These are phyloP conservation scores for Panopea generosa DNA, from an alignment of 2,888 invertebrate genomes.

Conservation along the genomic window DNA sequence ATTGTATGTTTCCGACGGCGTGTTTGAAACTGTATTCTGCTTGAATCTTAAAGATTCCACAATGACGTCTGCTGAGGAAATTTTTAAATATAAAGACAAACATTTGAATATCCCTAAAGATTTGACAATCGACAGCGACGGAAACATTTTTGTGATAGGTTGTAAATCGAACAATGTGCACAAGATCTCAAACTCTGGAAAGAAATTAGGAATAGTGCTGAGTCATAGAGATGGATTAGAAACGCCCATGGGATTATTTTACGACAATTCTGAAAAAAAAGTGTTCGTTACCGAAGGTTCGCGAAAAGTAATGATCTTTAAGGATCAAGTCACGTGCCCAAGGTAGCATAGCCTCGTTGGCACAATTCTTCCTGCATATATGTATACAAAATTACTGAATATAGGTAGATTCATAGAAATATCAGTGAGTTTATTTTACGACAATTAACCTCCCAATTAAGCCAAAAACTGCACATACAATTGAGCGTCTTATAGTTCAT, in stretches of 20 bases:
- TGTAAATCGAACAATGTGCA: constrained; percentile 54
- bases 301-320: constrained; percentile 50
- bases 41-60: constrained; percentile 35
- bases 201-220: constrained; percentile 45
- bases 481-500: no score
- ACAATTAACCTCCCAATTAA: no score
- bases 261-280: constrained; percentile 39
- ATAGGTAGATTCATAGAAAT: background rate
- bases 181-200: constrained; percentile 36
- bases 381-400: background rate
- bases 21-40: constrained; percentile 31
- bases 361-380: background rate
- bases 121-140: constrained; percentile 29
- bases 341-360: background rate
- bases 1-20: constrained; percentile 44
- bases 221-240: constrained; percentile 29
- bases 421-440: no score
- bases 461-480: background rate
- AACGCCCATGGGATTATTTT: constrained; percentile 50
- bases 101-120: constrained; percentile 49
- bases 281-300: constrained; percentile 53
- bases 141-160: constrained; percentile 46
- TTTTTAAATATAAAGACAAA: constrained; percentile 36
- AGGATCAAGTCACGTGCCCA: constrained; percentile 14
- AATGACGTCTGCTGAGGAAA: constrained; percentile 24